A percentile compares a stretch with the other conserved stretches of the same genome.
phyloP scores from a whole-genome alignment of 2,888 invertebrate genomes.

The Nomada lathburiana region DNA sequence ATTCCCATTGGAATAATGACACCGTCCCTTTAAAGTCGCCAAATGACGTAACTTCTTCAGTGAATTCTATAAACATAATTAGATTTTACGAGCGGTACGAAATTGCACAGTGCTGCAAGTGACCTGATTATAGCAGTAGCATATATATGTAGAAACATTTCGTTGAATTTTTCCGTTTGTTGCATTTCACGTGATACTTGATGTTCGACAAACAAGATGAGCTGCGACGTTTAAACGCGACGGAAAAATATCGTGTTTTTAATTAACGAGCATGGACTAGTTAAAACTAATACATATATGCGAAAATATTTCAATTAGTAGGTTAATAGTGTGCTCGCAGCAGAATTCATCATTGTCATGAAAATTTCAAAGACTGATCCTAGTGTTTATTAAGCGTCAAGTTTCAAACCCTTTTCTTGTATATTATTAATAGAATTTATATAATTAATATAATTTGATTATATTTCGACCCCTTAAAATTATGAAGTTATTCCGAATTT shows the following conservation, averaged over 20 bases:
- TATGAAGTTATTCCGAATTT: no score
- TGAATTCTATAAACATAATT: background rate
- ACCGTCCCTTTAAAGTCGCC: background rate
- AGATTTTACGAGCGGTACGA: no score
- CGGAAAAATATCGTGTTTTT: conserved; percentile 13
- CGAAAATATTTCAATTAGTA: conserved; percentile 11
- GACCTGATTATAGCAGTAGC: no score
- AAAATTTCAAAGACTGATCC: background rate
- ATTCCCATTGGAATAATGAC: background rate
- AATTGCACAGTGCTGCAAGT: no score
- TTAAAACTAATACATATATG: background rate
- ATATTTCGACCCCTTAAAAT: no score
- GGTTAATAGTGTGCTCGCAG: background rate
- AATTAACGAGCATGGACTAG: conserved; percentile 1
- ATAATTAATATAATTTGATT: no score
- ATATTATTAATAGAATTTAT: no score
- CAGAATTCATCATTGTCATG: background rate
- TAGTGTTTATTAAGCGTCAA: no score
- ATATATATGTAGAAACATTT: no score
- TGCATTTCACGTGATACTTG: background rate
- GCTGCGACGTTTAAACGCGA: background rate
- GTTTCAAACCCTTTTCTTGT: no score
- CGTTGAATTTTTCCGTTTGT: no score
- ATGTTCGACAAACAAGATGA: background rate
- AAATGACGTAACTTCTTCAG: background rate